Base-by-base conservation (phyloP, 2,113 vertebrate species). In the Leptobrachium leishanense region DNA sequence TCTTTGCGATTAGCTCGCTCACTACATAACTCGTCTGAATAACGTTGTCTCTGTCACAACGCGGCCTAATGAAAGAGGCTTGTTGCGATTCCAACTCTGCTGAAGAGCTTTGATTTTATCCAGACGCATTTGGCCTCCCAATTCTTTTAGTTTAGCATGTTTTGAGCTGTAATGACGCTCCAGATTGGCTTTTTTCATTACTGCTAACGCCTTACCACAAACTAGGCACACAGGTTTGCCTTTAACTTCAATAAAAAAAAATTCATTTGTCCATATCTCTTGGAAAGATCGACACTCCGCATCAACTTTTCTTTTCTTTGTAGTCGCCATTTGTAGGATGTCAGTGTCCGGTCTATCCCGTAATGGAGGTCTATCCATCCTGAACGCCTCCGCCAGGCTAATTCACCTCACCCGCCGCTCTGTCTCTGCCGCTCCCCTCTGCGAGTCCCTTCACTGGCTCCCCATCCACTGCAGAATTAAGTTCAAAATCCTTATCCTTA, bases 141-240 rank as follows among this genome's bases (percentile, higher is more conserved):
- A 80, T 41, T 79, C 81, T 41, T 83, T 15, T 3, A 79, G 71
- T 82, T 84, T 84, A 75, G 75, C 72, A 79, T 80, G 81, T 75
- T 80, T 84, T 43, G 72, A 73, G 77, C 77, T 81, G 74, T 83
- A 84, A 83, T 81, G 76, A 74, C 2, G 69, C 59, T 81, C 67
- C 12, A 81, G 54, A 80, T 80, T 81, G 7, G 42, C 41, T 44
- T 81, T 84, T 83, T 75, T 83, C 76, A 76, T 83, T 31, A 81
- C 70, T 42, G 65, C 40, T 6, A 83, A 50, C 8, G 46, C 8
- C 4, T 50, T 1, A 8, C 4, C 46, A 50, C 46, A 50, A 50
- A 50, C 46, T 50, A 50, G 4, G 20, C 44, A 72, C 43, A 65
- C 20, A 53, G 43, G 68, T 65, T 79, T 64, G 68, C 57, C 31